Percentiles rank a stretch among this genome's conserved stretches.
Evolutionary conservation across 1,140 invertebrate genomes (phyloP).

Genomic region (Drosophila neocordata): DNA sequence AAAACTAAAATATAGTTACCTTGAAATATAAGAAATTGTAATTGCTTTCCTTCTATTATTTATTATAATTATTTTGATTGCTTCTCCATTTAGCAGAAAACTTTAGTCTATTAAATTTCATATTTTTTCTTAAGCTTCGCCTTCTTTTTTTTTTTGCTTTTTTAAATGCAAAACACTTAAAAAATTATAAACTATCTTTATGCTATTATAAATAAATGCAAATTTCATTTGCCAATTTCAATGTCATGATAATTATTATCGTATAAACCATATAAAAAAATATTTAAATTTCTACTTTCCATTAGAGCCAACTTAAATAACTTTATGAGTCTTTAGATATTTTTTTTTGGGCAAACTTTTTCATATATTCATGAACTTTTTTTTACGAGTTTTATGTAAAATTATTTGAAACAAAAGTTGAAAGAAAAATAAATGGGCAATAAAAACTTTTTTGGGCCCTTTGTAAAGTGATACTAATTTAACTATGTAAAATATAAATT

Average conservation of each 20-base stretch:
- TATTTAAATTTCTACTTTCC: slow-evolving; percentile 5
- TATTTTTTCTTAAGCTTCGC: no score
- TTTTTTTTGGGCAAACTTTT: not conserved
- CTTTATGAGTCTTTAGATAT: not conserved
- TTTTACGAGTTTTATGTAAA: slow-evolving; percentile 1
- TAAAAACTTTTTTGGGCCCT: not conserved
- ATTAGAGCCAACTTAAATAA: not conserved
- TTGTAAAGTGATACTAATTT: slow-evolving; percentile 2
- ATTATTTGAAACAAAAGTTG: slow-evolving; percentile 4
- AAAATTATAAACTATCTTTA: no score
- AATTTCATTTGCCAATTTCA: not conserved
- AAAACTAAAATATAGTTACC: no score
- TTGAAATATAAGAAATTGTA: no score
- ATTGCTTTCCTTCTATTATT: no score
- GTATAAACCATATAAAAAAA: slow-evolving; percentile 1
- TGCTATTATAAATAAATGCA: no score
- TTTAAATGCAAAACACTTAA: no score
- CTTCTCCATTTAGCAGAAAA: no score
- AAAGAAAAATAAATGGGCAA: slow-evolving; percentile 7
- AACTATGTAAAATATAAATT: slow-evolving; percentile 3
- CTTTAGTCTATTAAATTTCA: no score
- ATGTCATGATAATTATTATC: not conserved
- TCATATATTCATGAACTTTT: not conserved
- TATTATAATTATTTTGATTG: no score
- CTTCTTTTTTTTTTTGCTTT: no score